phyloP scores from a whole-genome alignment of 1,140 invertebrate genomes.

The Mercenaria mercenaria region DNA sequence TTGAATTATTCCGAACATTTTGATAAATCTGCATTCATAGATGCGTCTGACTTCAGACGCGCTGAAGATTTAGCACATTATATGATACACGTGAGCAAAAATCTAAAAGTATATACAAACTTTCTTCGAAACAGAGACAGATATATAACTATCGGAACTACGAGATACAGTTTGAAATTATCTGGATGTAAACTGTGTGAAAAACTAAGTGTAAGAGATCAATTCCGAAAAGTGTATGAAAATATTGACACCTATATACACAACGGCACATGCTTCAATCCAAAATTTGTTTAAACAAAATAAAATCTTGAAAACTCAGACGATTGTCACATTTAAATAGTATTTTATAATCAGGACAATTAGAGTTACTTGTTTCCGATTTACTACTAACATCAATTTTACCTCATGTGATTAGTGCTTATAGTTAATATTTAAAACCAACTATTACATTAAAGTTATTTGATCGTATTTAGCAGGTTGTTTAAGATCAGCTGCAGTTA shows the following conservation, averaged over 20 bases:
- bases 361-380: too few species aligned
- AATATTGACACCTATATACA: constrained; percentile 5
- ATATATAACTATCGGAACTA: neutral
- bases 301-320: too few species aligned
- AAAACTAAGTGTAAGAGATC: neutral
- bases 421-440: too few species aligned
- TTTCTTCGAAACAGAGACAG: constrained; percentile 24
- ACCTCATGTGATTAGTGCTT: too few species aligned
- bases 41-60: neutral
- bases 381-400: too few species aligned
- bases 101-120: neutral
- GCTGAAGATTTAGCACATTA: constrained; percentile 26
- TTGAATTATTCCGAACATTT: neutral
- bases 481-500: too few species aligned
- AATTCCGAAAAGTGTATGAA: neutral
- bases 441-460: too few species aligned
- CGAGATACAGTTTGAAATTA: too few species aligned
- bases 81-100: neutral
- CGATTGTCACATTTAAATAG: too few species aligned
- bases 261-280: neutral
- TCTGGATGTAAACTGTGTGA: neutral
- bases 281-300: too few species aligned
- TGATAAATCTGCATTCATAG: constrained; percentile 22
- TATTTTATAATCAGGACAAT: too few species aligned
- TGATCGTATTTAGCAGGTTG: too few species aligned